phyloP scores from a whole-genome alignment of 2,888 invertebrate species.

The Scotopteryx bipunctaria region DNA sequence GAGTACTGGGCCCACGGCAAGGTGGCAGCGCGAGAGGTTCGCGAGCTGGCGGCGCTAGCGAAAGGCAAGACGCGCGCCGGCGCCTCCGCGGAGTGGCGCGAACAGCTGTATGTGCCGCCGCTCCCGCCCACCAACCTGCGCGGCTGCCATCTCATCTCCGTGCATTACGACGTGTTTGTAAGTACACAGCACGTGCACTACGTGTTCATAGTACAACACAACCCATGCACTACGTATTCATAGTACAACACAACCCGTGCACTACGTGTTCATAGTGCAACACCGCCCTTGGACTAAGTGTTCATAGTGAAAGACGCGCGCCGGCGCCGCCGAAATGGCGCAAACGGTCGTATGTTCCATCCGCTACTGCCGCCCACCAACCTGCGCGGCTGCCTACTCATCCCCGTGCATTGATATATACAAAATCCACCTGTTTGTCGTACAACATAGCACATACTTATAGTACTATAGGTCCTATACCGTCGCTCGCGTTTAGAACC shows the following conservation, averaged over 20 bases:
- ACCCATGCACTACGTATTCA: background rate
- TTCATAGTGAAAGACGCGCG: background rate
- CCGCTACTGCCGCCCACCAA: constrained; percentile 97
- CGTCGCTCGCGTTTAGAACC: too few species aligned
- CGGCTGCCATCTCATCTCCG: constrained; percentile 96
- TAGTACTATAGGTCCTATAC: too few species aligned
- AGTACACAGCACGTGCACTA: constrained; percentile 59
- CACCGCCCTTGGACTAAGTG: too few species aligned
- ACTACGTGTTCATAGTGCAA: background rate
- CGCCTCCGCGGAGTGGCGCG: constrained; percentile 92
- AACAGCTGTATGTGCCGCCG: constrained; percentile 95
- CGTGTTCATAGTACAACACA: background rate
- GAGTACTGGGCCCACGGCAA: constrained; percentile 94
- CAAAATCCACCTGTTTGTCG: too few species aligned
- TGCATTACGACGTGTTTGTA: constrained; percentile 96
- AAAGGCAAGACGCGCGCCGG: constrained; percentile 93
- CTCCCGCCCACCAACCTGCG: constrained; percentile 96
- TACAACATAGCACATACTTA: too few species aligned
- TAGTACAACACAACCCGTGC: too few species aligned
- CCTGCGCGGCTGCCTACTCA: constrained; percentile 95
- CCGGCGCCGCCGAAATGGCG: too few species aligned
- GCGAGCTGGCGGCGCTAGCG: constrained; percentile 90
- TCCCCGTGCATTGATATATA: constrained; percentile 95
- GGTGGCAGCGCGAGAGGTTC: constrained; percentile 92
- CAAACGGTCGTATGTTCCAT: too few species aligned